Conservation (phyloP, 2,113 vertebrate genomes). For the Sander vitreus region DNA sequence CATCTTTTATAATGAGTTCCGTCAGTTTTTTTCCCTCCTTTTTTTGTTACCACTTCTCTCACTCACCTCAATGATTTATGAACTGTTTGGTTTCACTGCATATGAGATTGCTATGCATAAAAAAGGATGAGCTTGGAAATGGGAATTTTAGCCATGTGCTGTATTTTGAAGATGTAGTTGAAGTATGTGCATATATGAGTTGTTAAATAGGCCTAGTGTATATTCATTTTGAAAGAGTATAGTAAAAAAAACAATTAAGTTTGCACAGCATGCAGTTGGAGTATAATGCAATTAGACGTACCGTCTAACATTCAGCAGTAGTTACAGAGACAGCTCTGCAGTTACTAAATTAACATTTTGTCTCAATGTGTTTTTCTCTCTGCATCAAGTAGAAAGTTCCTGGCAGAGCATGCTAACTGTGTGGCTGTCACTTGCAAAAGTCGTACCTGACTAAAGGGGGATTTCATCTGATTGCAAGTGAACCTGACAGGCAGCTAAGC, state of each 20-base stretch:
- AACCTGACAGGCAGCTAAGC: conserved; percentile 60
- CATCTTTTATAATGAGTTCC: conserved; percentile 77
- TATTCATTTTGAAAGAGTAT: conserved; percentile 13
- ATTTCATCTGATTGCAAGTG: conserved; percentile 29
- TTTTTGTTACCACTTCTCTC: conserved; percentile 56
- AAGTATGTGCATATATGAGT: conserved; percentile 24
- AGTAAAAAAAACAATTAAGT: conserved; percentile 19
- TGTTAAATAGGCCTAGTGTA: conserved; percentile 25
- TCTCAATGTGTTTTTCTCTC: conserved; percentile 34
- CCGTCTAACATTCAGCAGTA: conserved; percentile 16
- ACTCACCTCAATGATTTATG: conserved; percentile 80
- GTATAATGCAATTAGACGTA: conserved; percentile 58
- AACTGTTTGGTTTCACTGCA: conserved; percentile 61
- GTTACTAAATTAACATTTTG: conserved; percentile 55
- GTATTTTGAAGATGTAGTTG: conserved; percentile 4
- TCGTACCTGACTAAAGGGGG: conserved; percentile 44
- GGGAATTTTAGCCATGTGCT: conserved; percentile 12
- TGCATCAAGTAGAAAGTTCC: conserved; percentile 13
- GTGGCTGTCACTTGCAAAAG: conserved; percentile 17
- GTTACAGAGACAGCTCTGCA: conserved; percentile 41
- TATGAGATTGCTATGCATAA: conserved; percentile 58
- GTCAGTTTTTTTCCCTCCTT: conserved; percentile 22
- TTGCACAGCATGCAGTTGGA: conserved; percentile 32
- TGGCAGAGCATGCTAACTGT: conserved; percentile 7
- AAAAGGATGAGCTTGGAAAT: conserved; percentile 37